Evolutionary conservation across 2,888 invertebrate species (phyloP).

Genomic region (Drosophila imparisetae): DNA sequence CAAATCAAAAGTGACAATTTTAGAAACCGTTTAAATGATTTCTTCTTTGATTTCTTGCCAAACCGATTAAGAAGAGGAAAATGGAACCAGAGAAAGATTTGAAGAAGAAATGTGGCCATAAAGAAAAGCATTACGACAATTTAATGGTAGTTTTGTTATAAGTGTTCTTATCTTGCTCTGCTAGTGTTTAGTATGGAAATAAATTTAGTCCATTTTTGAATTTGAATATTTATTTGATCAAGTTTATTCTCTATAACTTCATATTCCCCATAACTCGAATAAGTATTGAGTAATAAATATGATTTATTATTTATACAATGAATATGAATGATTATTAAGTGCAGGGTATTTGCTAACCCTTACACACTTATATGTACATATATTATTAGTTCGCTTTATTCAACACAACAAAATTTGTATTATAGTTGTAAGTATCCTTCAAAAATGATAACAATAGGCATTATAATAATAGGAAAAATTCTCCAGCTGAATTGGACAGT

Average conservation of each 20-base stretch:
- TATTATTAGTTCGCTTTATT: constrained; percentile 7
- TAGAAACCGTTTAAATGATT: constrained; percentile 70
- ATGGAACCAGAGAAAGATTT: neutral
- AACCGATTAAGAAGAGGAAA: neutral
- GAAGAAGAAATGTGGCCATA: neutral
- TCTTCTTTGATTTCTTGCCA: constrained; percentile 61
- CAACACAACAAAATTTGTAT: constrained; percentile 8
- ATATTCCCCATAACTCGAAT: neutral
- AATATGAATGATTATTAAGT: neutral
- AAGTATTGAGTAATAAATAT: neutral
- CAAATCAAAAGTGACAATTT: constrained; percentile 79
- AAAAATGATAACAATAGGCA: constrained; percentile 31
- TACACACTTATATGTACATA: neutral
- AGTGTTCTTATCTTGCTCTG: neutral
- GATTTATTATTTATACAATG: neutral
- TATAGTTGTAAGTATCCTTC: neutral
- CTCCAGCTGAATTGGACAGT: constrained; percentile 5
- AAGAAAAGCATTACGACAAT: neutral
- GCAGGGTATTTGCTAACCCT: neutral
- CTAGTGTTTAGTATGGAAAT: neutral
- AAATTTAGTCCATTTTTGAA: neutral
- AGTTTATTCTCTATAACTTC: neutral
- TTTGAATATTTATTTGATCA: neutral
- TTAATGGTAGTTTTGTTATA: constrained; percentile 16
- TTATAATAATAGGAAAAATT: constrained; percentile 19